Conservation (phyloP, 2,797 vertebrate species). For the Monodelphis domestica region DNA sequence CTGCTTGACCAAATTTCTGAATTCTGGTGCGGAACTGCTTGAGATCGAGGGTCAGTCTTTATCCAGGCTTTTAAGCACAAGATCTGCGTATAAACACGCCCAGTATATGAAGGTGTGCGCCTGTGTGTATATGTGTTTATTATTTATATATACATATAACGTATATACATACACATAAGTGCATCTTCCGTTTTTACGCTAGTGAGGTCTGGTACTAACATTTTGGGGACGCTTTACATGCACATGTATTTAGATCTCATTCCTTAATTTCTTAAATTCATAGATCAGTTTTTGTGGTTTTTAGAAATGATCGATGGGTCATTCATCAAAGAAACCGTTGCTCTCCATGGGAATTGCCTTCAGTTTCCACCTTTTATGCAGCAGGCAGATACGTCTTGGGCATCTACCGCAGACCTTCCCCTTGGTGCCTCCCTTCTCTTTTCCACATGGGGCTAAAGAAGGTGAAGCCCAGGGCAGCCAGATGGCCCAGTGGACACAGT, state of each 20-base stretch:
- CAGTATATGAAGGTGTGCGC: background rate
- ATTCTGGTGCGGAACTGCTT: no score
- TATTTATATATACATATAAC: background rate
- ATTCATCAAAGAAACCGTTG: slow-evolving; percentile 21
- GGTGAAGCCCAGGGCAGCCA: no score
- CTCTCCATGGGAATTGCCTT: background rate
- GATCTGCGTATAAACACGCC: background rate
- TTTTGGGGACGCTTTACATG: background rate
- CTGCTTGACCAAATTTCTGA: background rate
- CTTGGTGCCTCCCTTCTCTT: background rate
- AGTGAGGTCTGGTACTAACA: background rate
- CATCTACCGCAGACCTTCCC: background rate
- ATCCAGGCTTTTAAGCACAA: background rate
- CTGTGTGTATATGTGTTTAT: background rate
- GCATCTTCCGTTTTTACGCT: background rate
- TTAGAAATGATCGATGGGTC: background rate
- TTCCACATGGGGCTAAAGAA: background rate
- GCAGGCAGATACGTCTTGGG: background rate
- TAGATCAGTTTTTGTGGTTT: background rate
- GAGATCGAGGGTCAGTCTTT: no score
- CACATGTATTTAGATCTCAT: background rate
- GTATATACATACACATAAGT: background rate
- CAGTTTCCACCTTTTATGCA: background rate
- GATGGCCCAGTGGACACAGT: no score
- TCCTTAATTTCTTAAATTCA: slow-evolving; percentile 9